phyloP scores from a whole-genome alignment of 2,113 vertebrate species.

The Rafetus swinhoei region DNA sequence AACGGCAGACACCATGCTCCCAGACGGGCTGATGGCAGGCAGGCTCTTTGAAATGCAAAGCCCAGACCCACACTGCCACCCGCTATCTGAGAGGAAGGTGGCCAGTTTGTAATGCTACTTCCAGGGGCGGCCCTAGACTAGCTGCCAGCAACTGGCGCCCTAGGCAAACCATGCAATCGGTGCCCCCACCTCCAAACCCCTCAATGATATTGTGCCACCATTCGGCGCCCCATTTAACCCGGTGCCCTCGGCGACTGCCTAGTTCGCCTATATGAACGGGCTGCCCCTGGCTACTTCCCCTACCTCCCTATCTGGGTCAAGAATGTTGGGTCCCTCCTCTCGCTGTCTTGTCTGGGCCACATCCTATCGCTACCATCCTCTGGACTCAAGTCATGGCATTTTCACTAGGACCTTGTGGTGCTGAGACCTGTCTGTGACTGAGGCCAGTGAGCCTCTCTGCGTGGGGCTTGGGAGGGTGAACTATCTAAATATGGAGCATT shows the following conservation, averaged over 20 bases:
- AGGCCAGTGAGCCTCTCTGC: background rate
- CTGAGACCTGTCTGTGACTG: background rate
- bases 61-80: background rate
- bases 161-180: no score
- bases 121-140: no score
- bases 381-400: background rate
- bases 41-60: background rate
- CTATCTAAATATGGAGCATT: background rate
- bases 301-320: background rate
- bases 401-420: background rate
- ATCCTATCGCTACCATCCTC: background rate
- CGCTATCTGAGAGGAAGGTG: background rate
- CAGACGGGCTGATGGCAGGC: background rate
- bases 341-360: background rate
- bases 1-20: background rate
- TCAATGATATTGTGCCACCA: no score
- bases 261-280: no score
- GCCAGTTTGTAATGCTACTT: background rate
- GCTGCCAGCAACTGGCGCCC: no score
- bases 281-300: background rate
- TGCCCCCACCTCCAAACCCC: no score
- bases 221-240: no score
- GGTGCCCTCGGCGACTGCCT: no score
- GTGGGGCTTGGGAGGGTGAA: background rate
- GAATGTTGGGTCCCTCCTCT: background rate